Evolutionary conservation across 2,888 invertebrate species (phyloP).

Genomic region (Iselma pallidipennis): DNA sequence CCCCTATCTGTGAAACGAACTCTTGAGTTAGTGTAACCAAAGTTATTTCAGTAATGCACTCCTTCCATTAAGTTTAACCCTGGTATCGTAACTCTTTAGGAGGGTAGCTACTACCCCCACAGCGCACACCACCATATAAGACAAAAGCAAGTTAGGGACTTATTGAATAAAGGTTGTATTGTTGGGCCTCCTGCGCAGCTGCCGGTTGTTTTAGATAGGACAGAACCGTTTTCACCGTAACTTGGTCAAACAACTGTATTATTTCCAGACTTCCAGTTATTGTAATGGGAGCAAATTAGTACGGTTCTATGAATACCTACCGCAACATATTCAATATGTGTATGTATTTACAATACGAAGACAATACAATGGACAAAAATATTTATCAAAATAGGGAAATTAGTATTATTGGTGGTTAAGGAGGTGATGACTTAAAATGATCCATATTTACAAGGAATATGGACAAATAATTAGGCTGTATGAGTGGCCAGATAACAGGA

Average conservation of each 20-base stretch:
- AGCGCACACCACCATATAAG: conserved; percentile 37
- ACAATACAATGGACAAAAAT: too few species aligned
- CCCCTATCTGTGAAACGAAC: conserved; percentile 27
- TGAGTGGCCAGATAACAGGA: conserved; percentile 21
- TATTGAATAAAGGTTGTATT: conserved; percentile 46
- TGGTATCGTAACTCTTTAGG: conserved; percentile 39
- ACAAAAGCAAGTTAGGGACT: conserved; percentile 46
- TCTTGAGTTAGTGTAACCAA: conserved; percentile 47
- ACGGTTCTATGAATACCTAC: background rate
- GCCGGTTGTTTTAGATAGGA: conserved; percentile 27
- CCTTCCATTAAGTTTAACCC: conserved; percentile 43
- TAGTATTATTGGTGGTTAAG: background rate
- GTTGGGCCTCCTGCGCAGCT: conserved; percentile 41
- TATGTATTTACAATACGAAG: background rate
- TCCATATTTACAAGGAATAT: background rate
- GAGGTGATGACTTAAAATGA: background rate
- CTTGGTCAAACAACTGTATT: conserved; percentile 38
- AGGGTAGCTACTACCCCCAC: conserved; percentile 36
- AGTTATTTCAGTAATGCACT: conserved; percentile 55
- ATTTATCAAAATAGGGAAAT: background rate
- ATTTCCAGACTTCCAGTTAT: conserved; percentile 20
- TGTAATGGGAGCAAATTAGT: conserved; percentile 2
- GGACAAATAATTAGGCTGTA: conserved; percentile 13
- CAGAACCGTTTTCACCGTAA: conserved; percentile 23
- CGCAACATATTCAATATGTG: background rate